phyloP scores from a whole-genome alignment of 2,113 vertebrate genomes.

The Callipepla californica region DNA sequence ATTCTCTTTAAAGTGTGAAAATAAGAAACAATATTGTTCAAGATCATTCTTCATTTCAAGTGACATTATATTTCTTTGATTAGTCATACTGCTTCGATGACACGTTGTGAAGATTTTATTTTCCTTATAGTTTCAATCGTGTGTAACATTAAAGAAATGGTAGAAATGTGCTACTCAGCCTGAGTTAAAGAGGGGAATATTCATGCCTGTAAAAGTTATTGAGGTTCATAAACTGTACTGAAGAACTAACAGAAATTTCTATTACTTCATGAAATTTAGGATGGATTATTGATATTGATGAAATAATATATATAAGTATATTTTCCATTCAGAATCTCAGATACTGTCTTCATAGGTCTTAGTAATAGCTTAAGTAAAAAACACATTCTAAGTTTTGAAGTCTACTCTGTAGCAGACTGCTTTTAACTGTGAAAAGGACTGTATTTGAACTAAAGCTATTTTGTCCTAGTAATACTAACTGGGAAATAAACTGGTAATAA shows the following conservation, averaged over 20 bases:
- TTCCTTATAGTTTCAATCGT: neutral
- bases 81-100: neutral
- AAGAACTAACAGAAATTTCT: neutral
- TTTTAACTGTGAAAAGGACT: neutral
- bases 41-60: neutral
- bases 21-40: neutral
- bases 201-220: neutral
- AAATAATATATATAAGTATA: neutral
- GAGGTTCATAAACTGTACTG: neutral
- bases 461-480: neutral
- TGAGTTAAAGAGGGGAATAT: neutral
- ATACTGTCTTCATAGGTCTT: neutral
- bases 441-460: neutral
- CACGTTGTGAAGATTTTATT: neutral
- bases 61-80: neutral
- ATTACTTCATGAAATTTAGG: neutral
- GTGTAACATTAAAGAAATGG: neutral
- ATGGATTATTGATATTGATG: neutral
- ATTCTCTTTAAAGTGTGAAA: neutral
- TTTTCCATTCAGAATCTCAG: neutral
- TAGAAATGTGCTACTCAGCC: neutral
- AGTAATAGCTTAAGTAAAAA: neutral
- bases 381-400: neutral
- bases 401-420: neutral
- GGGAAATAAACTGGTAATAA: neutral